Base-by-base conservation (phyloP, 1,140 invertebrate species). In the Neodiprion lecontei region DNA sequence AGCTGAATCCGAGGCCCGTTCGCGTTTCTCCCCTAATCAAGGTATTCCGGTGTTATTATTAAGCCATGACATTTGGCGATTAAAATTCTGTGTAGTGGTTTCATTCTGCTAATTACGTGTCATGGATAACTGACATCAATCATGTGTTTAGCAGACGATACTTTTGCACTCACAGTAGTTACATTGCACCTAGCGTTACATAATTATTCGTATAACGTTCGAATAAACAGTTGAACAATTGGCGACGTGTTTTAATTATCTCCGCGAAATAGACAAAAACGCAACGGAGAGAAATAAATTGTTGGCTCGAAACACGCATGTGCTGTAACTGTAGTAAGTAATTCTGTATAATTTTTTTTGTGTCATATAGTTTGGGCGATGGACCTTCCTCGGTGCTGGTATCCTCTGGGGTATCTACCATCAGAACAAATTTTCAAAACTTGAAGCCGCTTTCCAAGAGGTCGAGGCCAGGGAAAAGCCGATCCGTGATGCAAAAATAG, bases 11-110 rank as follows among this genome's bases (percentile, higher is more conserved):
- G 7, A 80, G 77, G 72, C 93, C 94, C 79, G 88, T 95, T 74
- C 89, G 92, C 78, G 92, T 94, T 77, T 94, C 93, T 23, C 93
- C 94, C 66, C 83, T 94, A 28, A 95, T 95, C 81, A 93, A 92
- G 89, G 93, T 93, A 90, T 88, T 76, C 84, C 78, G 79, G 49
- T 73, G 50, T 73, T 14, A 69, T 69, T 67, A 40, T 71, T 70
- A 68, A 70, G 75, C 14, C 12, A 14, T 17, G 9, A n/a, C 9
- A 17, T 69, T 69, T 28, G 2, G 14, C 5, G 23, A 1, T 17
- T 69, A 12, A 12, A 12, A 17, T 28, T 69, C 28, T 69, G 28
- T 40, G 28, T 5, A 69, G 12, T 69, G n/a, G 12, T 69, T 69
- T 69, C 68, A 40, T 40, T 40, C 28, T 1, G 28, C 28, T 40